Evolutionary conservation across 2,797 vertebrate species (phyloP).

Genomic region (Geotrypetes seraphini): DNA sequence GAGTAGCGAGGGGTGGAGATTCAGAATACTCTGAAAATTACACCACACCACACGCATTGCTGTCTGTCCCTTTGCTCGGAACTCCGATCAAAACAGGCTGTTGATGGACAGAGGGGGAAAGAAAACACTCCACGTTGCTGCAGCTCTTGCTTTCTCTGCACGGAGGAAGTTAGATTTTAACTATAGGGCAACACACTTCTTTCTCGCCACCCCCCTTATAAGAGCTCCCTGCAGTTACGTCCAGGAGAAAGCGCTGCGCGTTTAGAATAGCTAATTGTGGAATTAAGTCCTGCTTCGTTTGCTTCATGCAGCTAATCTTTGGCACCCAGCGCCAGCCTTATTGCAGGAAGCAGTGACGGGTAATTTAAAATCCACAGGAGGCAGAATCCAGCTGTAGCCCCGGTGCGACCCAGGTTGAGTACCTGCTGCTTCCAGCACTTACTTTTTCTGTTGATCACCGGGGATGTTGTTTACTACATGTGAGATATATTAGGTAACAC

Average conservation of each 20-base stretch:
- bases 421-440: constrained; percentile 5
- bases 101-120: constrained; percentile 22
- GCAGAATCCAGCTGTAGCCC: neutral
- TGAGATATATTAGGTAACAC: neutral
- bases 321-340: neutral
- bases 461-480: constrained; percentile 1
- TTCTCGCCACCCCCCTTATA: constrained; percentile 1
- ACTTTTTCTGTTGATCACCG: neutral
- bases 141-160: constrained; percentile 18
- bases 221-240: constrained; percentile 9
- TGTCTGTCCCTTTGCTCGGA: constrained; percentile 26
- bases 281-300: neutral
- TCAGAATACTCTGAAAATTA: constrained; percentile 22
- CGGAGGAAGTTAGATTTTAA: neutral
- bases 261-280: neutral
- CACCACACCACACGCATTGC: constrained; percentile 15
- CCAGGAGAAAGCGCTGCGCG: neutral
- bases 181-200: too few species aligned
- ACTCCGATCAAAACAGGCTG: constrained; percentile 31
- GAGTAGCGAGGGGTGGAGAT: neutral
- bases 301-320: too few species aligned
- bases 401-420: too few species aligned
- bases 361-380: too few species aligned
- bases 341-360: neutral
- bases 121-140: constrained; percentile 25